These are phyloP conservation scores for Elanus axillaris DNA, from an alignment of 2,113 vertebrate genomes.

Conservation along the genomic window DNA sequence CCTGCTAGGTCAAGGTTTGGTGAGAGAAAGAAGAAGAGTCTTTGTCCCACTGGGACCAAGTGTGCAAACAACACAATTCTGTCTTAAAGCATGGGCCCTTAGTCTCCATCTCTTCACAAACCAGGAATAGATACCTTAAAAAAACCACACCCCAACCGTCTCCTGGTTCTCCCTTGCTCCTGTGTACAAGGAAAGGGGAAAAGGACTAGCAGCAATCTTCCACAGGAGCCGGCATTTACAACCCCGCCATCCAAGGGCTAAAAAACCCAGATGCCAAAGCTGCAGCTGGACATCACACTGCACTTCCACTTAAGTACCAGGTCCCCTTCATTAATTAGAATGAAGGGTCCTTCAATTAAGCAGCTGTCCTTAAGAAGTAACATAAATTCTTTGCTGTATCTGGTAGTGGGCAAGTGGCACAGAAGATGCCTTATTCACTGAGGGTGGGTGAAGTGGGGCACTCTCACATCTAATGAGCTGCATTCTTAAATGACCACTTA, in stretches of 20 bases:
- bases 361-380: background rate
- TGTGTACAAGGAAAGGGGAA: background rate
- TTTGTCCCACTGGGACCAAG: background rate
- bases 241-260: background rate
- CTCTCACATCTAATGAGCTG: background rate
- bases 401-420: background rate
- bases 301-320: background rate
- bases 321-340: background rate
- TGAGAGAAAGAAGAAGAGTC: background rate
- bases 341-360: background rate
- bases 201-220: background rate
- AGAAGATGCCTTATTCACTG: background rate
- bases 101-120: background rate
- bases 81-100: background rate
- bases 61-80: background rate
- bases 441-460: background rate
- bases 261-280: background rate
- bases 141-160: background rate
- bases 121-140: background rate
- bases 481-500: background rate
- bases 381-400: background rate
- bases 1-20: background rate
- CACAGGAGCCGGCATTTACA: background rate
- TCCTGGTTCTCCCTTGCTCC: background rate
- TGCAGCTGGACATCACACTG: background rate